phyloP scores from a whole-genome alignment of 2,797 vertebrate species.

The Lophotriccus pileatus region DNA sequence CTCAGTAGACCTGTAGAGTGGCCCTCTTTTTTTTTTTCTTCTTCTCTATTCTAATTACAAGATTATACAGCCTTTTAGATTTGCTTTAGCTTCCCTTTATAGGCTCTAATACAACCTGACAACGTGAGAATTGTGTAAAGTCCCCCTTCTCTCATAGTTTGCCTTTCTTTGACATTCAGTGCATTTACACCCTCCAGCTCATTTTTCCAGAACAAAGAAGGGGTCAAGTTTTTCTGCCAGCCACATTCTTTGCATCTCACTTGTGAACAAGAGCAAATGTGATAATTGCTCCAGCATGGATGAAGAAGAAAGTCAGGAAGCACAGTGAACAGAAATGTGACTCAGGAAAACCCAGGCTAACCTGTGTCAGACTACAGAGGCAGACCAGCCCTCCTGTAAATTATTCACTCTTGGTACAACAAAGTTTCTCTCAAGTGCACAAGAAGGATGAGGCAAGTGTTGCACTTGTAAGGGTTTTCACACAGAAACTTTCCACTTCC shows the following conservation, averaged over 20 bases:
- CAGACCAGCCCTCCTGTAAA: not conserved
- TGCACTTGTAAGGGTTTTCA: not conserved
- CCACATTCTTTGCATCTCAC: conserved; percentile 39
- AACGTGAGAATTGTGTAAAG: conserved; percentile 30
- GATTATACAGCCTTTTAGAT: conserved; percentile 15
- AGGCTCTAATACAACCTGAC: conserved; percentile 31
- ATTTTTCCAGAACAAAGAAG: conserved; percentile 39
- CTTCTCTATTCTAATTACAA: conserved; percentile 7
- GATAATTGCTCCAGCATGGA: conserved; percentile 14
- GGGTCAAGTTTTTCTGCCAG: conserved; percentile 33
- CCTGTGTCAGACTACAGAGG: not conserved
- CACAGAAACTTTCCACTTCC: not conserved
- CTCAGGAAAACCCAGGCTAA: not conserved
- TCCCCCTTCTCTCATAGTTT: not conserved
- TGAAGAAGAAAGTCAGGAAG: not conserved
- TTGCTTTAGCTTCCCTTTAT: conserved; percentile 11
- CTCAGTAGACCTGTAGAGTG: not conserved
- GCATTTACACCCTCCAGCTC: conserved; percentile 16
- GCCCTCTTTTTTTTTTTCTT: not conserved
- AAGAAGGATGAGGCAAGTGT: not conserved
- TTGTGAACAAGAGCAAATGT: conserved; percentile 32
- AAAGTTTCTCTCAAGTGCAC: not conserved
- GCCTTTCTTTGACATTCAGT: not conserved
- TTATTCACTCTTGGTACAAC: not conserved
- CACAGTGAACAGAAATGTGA: not conserved